phyloP scores from a whole-genome alignment of 30 jellyfish, hydroid and myxozoan genomes.

The Euphysa ruthae region DNA sequence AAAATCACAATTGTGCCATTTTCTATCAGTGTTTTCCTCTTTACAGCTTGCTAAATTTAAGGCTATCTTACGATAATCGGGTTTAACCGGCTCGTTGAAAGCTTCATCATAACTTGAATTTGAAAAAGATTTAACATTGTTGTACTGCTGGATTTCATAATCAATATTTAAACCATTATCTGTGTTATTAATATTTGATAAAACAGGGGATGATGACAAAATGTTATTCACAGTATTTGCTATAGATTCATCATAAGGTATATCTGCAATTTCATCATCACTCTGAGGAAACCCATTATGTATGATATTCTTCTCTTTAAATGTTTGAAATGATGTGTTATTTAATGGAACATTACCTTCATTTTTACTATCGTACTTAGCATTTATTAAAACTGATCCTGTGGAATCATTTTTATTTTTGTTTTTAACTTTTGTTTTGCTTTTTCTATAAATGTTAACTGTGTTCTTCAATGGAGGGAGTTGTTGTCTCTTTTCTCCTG shows the following conservation, averaged over 20 bases:
- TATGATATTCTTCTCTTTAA: neutral
- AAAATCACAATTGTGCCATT: slow-evolving; percentile 63
- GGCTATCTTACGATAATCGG: too few relatives aligned
- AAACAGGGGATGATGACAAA: too few relatives aligned
- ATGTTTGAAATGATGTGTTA: neutral
- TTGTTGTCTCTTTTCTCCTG: neutral
- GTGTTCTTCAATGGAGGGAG: neutral
- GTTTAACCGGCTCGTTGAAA: neutral
- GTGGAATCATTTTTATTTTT: neutral
- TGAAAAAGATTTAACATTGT: too few relatives aligned
- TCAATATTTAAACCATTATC: too few relatives aligned
- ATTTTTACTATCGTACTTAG: neutral
- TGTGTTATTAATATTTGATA: too few relatives aligned
- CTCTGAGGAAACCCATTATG: neutral
- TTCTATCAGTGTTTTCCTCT: too few relatives aligned
- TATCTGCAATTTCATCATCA: too few relatives aligned
- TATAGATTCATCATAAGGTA: too few relatives aligned
- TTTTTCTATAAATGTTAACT: neutral
- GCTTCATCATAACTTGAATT: neutral
- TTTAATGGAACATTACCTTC: neutral
- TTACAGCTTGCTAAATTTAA: neutral
- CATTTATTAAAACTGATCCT: too few relatives aligned
- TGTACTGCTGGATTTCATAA: too few relatives aligned
- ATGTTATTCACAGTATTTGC: too few relatives aligned
- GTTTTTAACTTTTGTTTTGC: neutral